Evolutionary conservation across 35 echinoderm and acorn worm species (phyloP).

Genomic region (Heliocidaris erythrogramma): DNA sequence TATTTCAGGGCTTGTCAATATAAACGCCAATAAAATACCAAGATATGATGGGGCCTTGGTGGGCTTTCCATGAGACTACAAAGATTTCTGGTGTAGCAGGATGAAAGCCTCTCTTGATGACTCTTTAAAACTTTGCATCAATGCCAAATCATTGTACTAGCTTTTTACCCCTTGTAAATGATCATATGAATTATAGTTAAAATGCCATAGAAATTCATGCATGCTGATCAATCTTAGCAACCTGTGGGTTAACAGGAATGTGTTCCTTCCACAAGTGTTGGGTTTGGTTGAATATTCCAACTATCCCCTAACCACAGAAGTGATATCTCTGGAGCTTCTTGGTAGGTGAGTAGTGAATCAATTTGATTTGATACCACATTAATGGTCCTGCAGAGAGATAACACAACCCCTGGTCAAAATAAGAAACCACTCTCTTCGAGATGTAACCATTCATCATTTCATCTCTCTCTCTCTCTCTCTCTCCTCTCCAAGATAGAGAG

Average conservation of each 20-base stretch:
- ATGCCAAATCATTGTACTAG: background rate
- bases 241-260: background rate
- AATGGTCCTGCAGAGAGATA: background rate
- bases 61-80: background rate
- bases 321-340: background rate
- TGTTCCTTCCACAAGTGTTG: background rate
- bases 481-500: background rate
- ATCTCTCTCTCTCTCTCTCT: background rate
- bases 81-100: background rate
- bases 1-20: background rate
- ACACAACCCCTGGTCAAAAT: background rate
- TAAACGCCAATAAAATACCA: conserved; percentile 1
- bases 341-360: background rate
- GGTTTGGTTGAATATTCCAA: background rate
- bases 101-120: background rate
- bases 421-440: background rate
- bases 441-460: background rate
- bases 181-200: background rate
- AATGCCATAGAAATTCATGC: background rate
- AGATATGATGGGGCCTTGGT: background rate
- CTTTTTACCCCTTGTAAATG: background rate
- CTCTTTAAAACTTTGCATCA: background rate
- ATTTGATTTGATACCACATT: background rate
- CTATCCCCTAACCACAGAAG: background rate
- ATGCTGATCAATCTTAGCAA: background rate